Conservation (phyloP, 2,113 vertebrate species). For the Probosciger aterrimus region DNA sequence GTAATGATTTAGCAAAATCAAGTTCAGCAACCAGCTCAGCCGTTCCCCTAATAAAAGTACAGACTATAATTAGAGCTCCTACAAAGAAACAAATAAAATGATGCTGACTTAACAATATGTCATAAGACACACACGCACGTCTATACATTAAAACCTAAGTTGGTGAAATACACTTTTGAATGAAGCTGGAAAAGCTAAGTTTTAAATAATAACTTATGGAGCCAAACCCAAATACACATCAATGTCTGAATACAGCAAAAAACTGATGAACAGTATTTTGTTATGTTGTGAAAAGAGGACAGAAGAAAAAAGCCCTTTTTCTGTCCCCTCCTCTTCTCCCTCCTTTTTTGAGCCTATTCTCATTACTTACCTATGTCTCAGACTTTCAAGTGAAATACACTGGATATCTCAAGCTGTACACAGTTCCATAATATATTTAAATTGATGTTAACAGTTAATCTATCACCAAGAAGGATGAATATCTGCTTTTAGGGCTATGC, state of each 20-base stretch:
- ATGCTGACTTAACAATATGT: neutral
- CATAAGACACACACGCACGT: rapidly evolving
- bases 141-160: neutral
- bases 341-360: neutral
- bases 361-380: neutral
- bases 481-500: neutral
- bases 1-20: neutral
- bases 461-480: neutral
- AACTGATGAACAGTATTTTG: neutral
- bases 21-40: neutral
- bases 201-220: neutral
- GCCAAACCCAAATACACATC: neutral
- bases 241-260: neutral
- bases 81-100: neutral
- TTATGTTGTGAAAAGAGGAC: neutral
- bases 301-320: neutral
- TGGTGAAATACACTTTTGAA: neutral
- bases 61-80: neutral
- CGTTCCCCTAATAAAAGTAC: neutral
- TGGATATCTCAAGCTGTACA: neutral
- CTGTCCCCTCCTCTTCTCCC: neutral
- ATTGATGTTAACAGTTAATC: neutral
- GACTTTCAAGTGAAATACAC: neutral
- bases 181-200: neutral
- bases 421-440: neutral